phyloP scores from a whole-genome alignment of 2,797 vertebrate genomes.

The Ibycter americanus region DNA sequence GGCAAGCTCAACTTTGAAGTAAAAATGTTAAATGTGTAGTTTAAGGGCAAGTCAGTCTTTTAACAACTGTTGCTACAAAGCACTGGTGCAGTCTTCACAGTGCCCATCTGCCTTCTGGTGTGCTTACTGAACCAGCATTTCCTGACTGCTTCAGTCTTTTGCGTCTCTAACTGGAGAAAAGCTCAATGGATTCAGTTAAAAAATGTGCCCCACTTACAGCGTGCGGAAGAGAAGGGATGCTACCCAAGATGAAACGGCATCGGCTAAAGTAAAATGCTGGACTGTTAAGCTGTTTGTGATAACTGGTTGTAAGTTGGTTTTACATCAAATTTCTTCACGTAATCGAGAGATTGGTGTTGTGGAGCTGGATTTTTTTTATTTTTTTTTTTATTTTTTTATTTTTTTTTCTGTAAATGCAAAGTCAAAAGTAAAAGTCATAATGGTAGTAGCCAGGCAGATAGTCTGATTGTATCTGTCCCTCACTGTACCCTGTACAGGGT shows the following conservation, averaged over 20 bases:
- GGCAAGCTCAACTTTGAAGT: not conserved
- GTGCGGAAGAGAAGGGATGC: not conserved
- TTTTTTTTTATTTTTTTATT: too few relatives aligned
- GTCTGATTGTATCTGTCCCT: not conserved
- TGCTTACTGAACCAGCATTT: not conserved
- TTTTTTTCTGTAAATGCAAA: too few relatives aligned
- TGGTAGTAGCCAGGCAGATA: not conserved
- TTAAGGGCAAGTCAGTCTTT: not conserved
- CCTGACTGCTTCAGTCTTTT: not conserved
- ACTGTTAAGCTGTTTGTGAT: not conserved
- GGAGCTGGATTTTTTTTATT: not conserved
- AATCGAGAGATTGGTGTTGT: not conserved
- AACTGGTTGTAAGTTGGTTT: not conserved
- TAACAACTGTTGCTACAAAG: not conserved
- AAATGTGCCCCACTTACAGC: not conserved
- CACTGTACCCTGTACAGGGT: not conserved
- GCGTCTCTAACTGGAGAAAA: not conserved
- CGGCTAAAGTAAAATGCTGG: not conserved
- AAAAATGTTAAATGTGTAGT: not conserved
- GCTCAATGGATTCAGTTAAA: not conserved
- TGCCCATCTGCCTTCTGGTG: not conserved
- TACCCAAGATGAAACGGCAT: not conserved
- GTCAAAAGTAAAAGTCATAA: not conserved
- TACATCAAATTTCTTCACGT: rapidly evolving
- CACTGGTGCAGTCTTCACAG: not conserved